Evolutionary conservation across 2,888 invertebrate species (phyloP).

Genomic region (Drosophila algonquin): DNA sequence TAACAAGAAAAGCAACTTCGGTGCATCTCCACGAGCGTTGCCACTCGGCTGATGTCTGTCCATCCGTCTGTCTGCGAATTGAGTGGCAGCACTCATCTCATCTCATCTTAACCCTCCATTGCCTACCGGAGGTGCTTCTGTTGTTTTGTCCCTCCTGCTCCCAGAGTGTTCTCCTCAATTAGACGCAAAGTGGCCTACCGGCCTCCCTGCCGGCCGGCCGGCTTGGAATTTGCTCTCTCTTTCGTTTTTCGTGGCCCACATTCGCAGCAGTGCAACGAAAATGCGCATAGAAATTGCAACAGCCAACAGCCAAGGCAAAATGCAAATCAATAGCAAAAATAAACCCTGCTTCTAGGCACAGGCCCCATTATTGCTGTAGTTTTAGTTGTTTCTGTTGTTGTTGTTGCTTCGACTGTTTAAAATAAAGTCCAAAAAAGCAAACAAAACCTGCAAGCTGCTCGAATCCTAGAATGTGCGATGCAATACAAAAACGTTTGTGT

Average conservation of each 20-base stretch:
- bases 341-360: slow-evolving; percentile 28
- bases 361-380: slow-evolving; percentile 23
- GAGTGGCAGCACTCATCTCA: slow-evolving; percentile 73
- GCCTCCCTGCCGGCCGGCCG: slow-evolving; percentile 44
- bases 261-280: slow-evolving; percentile 17
- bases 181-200: slow-evolving; percentile 58
- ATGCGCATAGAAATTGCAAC: not conserved
- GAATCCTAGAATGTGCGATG: not conserved
- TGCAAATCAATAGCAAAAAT: slow-evolving; percentile 47
- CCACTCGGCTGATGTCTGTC: slow-evolving; percentile 74
- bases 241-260: slow-evolving; percentile 35
- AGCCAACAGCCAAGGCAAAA: slow-evolving; percentile 31
- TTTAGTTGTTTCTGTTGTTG: slow-evolving; percentile 28
- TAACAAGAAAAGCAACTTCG: slow-evolving; percentile 17
- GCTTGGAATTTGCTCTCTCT: slow-evolving; percentile 25
- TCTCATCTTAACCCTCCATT: slow-evolving; percentile 41
- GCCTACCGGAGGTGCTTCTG: slow-evolving; percentile 23
- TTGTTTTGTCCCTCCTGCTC: slow-evolving; percentile 45
- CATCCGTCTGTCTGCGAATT: slow-evolving; percentile 60
- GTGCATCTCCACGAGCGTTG: slow-evolving; percentile 61
- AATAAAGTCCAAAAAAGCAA: slow-evolving; percentile 14
- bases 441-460: not conserved
- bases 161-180: slow-evolving; percentile 58
- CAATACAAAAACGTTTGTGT: not conserved
- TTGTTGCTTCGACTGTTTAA: slow-evolving; percentile 19